Percentiles rank a stretch among this genome's conserved stretches.
Conservation (phyloP, 2,113 vertebrate genomes). For the Rhegmatorhina hoffmannsi region DNA sequence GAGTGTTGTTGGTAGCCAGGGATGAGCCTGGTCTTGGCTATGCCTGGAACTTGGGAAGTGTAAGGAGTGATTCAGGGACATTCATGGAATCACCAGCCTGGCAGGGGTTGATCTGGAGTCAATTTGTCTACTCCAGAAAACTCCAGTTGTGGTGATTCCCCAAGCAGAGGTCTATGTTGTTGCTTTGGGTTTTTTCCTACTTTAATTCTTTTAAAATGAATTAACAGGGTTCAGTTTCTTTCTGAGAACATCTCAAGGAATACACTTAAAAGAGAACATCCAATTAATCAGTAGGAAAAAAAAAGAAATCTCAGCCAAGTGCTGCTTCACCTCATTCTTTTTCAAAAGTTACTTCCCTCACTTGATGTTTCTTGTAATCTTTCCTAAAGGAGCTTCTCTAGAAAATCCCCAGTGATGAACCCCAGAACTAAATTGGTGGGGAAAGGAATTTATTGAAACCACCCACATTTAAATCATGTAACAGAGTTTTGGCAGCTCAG, state of each 20-base stretch:
- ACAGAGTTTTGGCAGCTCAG: neutral
- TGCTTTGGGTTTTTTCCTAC: slow-evolving; percentile 58
- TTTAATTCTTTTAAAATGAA: slow-evolving; percentile 67
- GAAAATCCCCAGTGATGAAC: neutral
- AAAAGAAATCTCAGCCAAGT: neutral
- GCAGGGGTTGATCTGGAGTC: neutral
- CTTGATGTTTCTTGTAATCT: neutral
- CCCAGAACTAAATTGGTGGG: neutral
- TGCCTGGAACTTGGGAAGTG: neutral
- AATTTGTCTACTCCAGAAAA: slow-evolving; percentile 54
- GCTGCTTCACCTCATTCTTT: neutral
- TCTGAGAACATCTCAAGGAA: neutral
- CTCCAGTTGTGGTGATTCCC: slow-evolving; percentile 77
- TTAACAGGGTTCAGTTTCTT: neutral
- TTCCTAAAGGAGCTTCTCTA: neutral
- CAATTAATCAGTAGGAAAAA: neutral
- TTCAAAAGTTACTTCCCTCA: neutral
- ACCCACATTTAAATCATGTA: neutral
- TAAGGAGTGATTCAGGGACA: neutral
- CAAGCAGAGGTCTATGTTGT: slow-evolving; percentile 24
- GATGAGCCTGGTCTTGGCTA: neutral
- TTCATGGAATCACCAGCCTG: neutral
- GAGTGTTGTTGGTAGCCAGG: neutral
- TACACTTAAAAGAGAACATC: neutral
- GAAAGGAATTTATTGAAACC: neutral